Evolutionary conservation across 92 coral and sea anemone genomes (phyloP).

Genomic region (Epizoanthus stellaris): DNA sequence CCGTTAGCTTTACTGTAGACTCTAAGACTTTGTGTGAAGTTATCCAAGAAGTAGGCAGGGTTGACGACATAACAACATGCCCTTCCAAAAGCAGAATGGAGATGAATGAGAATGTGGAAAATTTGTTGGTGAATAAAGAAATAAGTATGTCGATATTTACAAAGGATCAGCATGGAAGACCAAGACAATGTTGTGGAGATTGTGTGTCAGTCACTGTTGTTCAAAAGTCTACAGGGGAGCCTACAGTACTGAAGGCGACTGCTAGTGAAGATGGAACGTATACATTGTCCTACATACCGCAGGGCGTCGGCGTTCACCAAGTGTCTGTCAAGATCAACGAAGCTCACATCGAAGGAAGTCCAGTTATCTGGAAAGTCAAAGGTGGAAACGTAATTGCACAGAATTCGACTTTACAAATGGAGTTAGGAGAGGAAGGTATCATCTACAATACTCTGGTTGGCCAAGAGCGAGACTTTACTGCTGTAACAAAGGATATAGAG

Average conservation of each 20-base stretch:
- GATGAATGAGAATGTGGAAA: background rate
- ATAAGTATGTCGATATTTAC: background rate
- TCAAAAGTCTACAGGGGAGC: background rate
- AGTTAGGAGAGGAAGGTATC: constrained; percentile 37
- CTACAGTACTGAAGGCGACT: background rate
- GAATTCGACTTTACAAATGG: constrained; percentile 41
- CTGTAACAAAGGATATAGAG: constrained; percentile 25
- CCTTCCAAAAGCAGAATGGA: background rate
- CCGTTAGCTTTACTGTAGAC: constrained; percentile 20
- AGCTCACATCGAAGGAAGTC: constrained; percentile 13
- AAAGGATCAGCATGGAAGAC: background rate
- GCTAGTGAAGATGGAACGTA: background rate
- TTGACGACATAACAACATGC: background rate
- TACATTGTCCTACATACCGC: background rate
- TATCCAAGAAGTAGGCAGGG: background rate
- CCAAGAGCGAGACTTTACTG: constrained; percentile 42
- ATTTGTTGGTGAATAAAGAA: background rate
- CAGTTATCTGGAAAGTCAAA: constrained; percentile 23
- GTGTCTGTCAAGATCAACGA: constrained; percentile 1
- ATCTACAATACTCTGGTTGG: constrained; percentile 56
- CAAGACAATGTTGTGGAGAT: background rate
- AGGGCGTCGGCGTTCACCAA: background rate
- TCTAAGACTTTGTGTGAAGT: background rate
- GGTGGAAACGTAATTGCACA: constrained; percentile 29
- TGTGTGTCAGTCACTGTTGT: background rate